phyloP scores from a whole-genome alignment of 1,140 invertebrate genomes.

The Calycopis cecrops region DNA sequence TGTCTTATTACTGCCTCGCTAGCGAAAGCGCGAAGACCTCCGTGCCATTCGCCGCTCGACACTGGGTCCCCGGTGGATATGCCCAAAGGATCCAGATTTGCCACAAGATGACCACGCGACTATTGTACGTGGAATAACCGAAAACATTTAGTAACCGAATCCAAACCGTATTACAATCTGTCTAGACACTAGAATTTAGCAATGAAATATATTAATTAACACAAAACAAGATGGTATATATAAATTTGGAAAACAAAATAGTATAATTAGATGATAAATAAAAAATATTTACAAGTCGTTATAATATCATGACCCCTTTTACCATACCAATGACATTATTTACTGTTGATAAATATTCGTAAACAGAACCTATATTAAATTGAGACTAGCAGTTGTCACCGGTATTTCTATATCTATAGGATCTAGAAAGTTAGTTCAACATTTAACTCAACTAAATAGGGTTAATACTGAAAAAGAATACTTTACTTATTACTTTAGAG shows the following conservation, averaged over 20 bases:
- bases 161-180: neutral
- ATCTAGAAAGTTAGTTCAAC: slow-evolving; percentile 30
- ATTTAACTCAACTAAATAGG: slow-evolving; percentile 5
- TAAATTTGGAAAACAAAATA: neutral
- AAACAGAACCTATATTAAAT: slow-evolving; percentile 18
- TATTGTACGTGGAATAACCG: slow-evolving; percentile 57
- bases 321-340: slow-evolving; percentile 1
- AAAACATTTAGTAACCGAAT: slow-evolving; percentile 12
- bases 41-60: slow-evolving; percentile 63
- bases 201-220: too few species aligned
- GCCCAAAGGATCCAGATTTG: slow-evolving; percentile 94
- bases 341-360: too few species aligned
- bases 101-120: slow-evolving; percentile 96
- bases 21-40: slow-evolving; percentile 63
- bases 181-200: too few species aligned
- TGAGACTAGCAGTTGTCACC: slow-evolving; percentile 55
- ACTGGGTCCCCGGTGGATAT: slow-evolving; percentile 76
- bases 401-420: slow-evolving; percentile 6
- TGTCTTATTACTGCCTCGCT: slow-evolving; percentile 71
- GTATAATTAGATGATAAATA: neutral
- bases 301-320: neutral
- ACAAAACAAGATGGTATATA: too few species aligned
- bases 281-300: neutral
- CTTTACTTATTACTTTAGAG: slow-evolving; percentile 2
- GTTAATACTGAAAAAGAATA: slow-evolving; percentile 14